Percentiles rank a stretch among this genome's conserved stretches.
These are phyloP conservation scores for Hyppa rectilinea DNA, from an alignment of 2,888 invertebrate genomes.

Conservation along the genomic window DNA sequence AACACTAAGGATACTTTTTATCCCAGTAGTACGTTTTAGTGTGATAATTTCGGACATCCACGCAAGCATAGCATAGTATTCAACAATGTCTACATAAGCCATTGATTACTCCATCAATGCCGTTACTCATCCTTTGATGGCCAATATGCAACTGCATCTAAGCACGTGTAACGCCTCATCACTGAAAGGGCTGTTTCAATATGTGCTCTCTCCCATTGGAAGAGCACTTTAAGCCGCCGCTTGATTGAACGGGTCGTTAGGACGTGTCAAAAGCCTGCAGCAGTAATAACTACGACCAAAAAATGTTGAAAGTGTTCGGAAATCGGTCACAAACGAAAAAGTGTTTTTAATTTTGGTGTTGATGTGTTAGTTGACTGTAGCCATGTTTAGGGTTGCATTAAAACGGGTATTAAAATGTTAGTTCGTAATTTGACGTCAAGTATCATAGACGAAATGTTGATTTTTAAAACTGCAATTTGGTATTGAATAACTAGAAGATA, in stretches of 20 bases:
- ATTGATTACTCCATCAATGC: background rate
- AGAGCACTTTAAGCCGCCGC: constrained; percentile 64
- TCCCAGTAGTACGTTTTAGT: too few species aligned
- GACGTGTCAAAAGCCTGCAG: constrained; percentile 62
- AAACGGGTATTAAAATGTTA: background rate
- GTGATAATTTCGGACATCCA: too few species aligned
- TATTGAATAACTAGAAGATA: too few species aligned
- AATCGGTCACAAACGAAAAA: constrained; percentile 47
- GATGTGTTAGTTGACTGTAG: background rate
- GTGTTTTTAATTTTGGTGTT: constrained; percentile 47
- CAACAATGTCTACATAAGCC: background rate
- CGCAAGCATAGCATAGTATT: too few species aligned
- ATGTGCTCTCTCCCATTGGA: constrained; percentile 52
- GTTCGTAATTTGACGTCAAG: background rate
- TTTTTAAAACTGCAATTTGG: background rate
- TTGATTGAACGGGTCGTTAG: constrained; percentile 66
- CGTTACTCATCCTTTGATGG: background rate
- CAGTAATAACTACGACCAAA: constrained; percentile 57
- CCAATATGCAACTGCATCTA: constrained; percentile 28
- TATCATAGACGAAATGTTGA: background rate
- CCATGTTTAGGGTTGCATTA: constrained; percentile 8
- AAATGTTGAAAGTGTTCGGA: constrained; percentile 43
- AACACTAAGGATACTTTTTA: too few species aligned
- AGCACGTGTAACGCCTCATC: constrained; percentile 28
- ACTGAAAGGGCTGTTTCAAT: constrained; percentile 56